Evolutionary conservation across 2,888 invertebrate species (phyloP).

Genomic region (Ormyrus labotus): DNA sequence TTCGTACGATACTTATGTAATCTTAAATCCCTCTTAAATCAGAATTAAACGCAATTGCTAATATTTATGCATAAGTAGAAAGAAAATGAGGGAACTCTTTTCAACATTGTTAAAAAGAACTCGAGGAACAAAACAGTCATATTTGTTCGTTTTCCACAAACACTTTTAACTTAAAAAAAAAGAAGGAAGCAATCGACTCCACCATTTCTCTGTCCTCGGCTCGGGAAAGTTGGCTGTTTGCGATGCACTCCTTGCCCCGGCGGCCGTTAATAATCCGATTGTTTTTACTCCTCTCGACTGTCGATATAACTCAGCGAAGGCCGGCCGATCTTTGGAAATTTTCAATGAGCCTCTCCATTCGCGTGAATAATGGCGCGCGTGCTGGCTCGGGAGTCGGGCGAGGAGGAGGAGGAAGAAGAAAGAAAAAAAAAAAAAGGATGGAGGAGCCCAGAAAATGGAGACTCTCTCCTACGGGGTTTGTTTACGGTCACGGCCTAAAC

Average conservation of each 20-base stretch:
- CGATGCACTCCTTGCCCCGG: not conserved
- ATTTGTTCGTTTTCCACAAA: too few species aligned
- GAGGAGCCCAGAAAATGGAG: conserved; percentile 25
- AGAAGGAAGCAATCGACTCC: too few species aligned
- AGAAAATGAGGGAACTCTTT: too few species aligned
- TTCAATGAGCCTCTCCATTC: conserved; percentile 31
- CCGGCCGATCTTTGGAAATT: conserved; percentile 30
- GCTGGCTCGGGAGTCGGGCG: not conserved
- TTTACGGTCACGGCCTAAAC: conserved; percentile 74
- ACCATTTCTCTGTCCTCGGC: too few species aligned
- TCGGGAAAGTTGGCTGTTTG: too few species aligned
- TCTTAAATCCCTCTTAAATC: too few species aligned
- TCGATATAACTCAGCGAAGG: conserved; percentile 30
- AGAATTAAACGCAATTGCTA: too few species aligned
- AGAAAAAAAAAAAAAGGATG: conserved; percentile 17
- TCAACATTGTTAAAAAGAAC: too few species aligned
- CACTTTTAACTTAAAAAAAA: too few species aligned
- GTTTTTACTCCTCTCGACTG: conserved; percentile 11
- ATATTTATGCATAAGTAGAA: too few species aligned
- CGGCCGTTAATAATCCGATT: conserved; percentile 48
- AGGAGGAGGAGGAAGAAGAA: not conserved
- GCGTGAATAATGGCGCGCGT: conserved; percentile 33
- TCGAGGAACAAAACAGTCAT: too few species aligned
- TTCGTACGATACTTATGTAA: too few species aligned
- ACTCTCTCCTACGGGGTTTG: conserved; percentile 60